Percentiles rank a stretch among this genome's conserved stretches.
phyloP scores from a whole-genome alignment of 2,113 vertebrate species.

The Nyctibius bracteatus region DNA sequence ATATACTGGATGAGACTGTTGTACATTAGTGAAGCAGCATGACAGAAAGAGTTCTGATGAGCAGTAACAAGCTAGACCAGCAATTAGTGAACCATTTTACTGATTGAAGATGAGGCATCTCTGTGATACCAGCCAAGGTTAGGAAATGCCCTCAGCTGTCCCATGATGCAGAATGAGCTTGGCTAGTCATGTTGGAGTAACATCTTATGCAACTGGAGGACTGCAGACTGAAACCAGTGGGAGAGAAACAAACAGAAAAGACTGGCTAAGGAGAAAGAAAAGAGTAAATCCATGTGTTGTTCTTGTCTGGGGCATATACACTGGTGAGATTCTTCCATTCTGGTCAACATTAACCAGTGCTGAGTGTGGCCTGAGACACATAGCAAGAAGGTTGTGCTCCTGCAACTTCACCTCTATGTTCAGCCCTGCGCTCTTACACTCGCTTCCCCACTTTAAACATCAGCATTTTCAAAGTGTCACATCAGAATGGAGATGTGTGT shows the following conservation, averaged over 20 bases:
- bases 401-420: neutral
- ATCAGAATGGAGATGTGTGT: neutral
- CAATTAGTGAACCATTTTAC: neutral
- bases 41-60: neutral
- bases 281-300: neutral
- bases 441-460: neutral
- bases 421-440: neutral
- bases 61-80: neutral
- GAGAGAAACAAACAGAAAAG: neutral
- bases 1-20: neutral
- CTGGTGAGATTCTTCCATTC: neutral
- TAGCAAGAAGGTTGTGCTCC: neutral
- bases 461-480: neutral
- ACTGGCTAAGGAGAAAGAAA: neutral
- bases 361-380: fast-evolving
- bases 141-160: neutral
- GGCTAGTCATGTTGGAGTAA: neutral
- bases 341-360: neutral
- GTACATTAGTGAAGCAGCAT: neutral
- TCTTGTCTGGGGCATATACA: neutral
- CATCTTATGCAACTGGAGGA: neutral
- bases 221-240: neutral
- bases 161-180: neutral
- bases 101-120: neutral
- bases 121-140: neutral